Percentiles rank a stretch among this genome's conserved stretches.
These are phyloP conservation scores for Tachycineta bicolor DNA, from an alignment of 2,113 vertebrate genomes.

Conservation along the genomic window DNA sequence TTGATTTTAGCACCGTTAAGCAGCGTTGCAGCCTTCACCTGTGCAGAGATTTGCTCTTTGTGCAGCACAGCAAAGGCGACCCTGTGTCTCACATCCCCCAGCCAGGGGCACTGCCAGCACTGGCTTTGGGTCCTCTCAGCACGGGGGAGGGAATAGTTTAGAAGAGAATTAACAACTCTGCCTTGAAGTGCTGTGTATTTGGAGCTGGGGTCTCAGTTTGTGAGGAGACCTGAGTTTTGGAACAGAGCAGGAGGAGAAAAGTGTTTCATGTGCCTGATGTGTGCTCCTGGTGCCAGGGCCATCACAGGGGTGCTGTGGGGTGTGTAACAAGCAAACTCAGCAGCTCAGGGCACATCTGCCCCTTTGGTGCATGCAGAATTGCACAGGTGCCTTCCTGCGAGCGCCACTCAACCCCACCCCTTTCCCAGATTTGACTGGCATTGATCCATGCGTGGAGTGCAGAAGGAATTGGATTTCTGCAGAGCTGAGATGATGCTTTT, in stretches of 20 bases:
- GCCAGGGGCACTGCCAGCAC: background rate
- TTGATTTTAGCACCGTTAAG: background rate
- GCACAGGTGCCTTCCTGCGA: background rate
- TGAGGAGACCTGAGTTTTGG: background rate
- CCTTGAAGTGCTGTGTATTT: background rate
- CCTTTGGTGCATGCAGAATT: background rate
- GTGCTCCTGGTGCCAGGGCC: accelerated
- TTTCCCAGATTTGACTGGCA: background rate
- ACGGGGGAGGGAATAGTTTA: background rate
- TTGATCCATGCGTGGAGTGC: background rate
- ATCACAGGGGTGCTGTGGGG: background rate
- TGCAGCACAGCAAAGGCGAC: background rate
- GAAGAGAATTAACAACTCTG: background rate
- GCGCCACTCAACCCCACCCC: background rate
- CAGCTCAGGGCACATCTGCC: background rate
- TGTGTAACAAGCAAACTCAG: background rate
- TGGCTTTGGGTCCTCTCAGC: background rate
- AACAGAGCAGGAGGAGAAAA: background rate
- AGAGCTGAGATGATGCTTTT: conserved; percentile 22
- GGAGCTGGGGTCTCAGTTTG: background rate
- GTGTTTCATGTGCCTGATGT: background rate
- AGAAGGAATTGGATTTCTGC: background rate
- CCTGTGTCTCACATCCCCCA: background rate
- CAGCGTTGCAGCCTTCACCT: background rate
- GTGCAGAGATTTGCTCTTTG: background rate